Conservation (phyloP, 2,113 vertebrate species). For the Micronycteris hirsuta region DNA sequence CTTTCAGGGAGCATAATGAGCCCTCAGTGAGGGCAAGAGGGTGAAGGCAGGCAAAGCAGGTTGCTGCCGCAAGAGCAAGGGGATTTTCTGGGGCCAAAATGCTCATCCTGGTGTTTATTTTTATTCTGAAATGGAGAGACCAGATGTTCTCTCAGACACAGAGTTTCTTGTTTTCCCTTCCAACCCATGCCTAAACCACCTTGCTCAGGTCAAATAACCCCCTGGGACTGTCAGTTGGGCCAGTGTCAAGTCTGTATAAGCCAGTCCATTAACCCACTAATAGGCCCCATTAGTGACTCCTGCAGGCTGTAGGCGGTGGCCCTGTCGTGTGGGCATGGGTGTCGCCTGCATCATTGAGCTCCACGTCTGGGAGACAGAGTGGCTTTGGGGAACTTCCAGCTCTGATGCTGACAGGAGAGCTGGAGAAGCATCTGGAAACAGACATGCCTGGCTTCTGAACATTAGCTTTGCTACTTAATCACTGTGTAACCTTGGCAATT, state of each 20-base stretch:
- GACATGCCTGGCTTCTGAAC: background rate
- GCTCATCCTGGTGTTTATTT: constrained; percentile 11
- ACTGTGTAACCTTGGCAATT: background rate
- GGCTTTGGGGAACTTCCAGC: background rate
- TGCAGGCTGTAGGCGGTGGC: background rate
- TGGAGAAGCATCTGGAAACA: background rate
- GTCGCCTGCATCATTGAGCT: background rate
- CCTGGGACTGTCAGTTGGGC: background rate
- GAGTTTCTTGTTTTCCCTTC: background rate
- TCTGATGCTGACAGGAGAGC: background rate
- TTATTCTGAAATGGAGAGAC: constrained; percentile 14
- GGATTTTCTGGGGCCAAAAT: background rate
- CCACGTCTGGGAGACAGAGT: background rate
- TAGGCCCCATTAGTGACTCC: background rate
- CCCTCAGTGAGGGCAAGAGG: background rate
- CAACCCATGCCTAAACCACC: background rate
- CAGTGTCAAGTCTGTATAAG: background rate
- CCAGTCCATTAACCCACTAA: background rate
- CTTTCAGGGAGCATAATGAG: background rate
- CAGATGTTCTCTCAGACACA: background rate
- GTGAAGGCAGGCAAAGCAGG: background rate
- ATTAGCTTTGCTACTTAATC: background rate
- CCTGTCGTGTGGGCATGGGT: background rate
- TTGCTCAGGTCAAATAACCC: background rate
- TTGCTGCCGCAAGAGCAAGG: background rate